Evolutionary conservation across 2,113 vertebrate species (phyloP), one percentile per base, ranked within the genome.

Genomic region (Porphyrio hochstetteri): DNA sequence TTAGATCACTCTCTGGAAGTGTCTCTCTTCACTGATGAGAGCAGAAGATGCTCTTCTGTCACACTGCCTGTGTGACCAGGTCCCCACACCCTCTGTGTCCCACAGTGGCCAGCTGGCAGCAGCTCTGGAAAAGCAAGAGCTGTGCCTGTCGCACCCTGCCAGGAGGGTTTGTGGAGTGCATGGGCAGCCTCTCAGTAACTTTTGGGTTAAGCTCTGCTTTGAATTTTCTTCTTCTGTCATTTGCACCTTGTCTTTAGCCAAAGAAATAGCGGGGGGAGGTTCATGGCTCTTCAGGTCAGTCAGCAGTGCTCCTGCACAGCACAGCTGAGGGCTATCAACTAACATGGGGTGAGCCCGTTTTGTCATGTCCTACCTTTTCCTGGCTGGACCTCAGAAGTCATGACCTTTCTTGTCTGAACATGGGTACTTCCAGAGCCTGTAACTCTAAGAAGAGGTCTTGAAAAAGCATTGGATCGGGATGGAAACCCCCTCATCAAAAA

Each of bases 291-390:
- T 65, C 9, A 29, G 42, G 89, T 84, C 70, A 87, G 65, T 72
- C 74, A 42, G 74, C 94, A 79, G 40, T 18, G 61, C 48, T 76
- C 50, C 70, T 76, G 69, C 68, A 35, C 60, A 56, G 52, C 86
- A 48, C 61, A 89, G 77, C 94, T 93, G 65, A 84, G 48, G 36
- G 67, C 74, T 89, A 3, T 92, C 78, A 12, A 82, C 65, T 93
- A 15, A 56, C 21, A 0, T 36, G 57, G 42, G 13, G 5, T 80
- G 8, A 64, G n/a, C 31, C 20, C 5, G 0, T 89, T 87, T 82
- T 87, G 52, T 52, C 50, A 8, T 40, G 44, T 79, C 33, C 76
- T 93, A 4, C 77, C 57, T 91, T 75, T 79, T 95, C n/a, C 87
- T 87, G 94, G 57, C 81, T 82, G 68, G 61, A 91, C 61, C 23